A percentile compares a stretch with the other conserved stretches of the same genome.
Conservation (phyloP, 2,113 vertebrate genomes). For the Toxostoma redivivum region DNA sequence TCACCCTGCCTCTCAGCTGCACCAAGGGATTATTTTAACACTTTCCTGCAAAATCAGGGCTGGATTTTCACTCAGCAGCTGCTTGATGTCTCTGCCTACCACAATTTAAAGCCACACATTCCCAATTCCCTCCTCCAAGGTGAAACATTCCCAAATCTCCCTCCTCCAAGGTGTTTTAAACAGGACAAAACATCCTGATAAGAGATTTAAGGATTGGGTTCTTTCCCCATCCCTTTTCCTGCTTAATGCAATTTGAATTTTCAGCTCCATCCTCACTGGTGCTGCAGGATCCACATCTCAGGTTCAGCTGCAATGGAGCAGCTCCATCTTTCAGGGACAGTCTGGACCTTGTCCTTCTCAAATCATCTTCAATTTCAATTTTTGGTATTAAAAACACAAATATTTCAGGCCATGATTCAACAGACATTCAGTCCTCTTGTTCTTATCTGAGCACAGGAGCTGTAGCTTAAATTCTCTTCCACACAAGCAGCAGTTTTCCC, state of each 20-base stretch:
- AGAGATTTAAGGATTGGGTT: background rate
- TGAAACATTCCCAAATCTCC: background rate
- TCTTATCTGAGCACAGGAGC: background rate
- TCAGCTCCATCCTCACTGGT: background rate
- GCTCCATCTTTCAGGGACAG: background rate
- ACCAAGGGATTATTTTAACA: background rate
- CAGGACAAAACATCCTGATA: background rate
- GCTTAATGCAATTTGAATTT: background rate
- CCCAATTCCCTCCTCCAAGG: background rate
- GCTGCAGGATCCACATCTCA: no score
- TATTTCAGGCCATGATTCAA: background rate
- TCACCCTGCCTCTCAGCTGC: background rate
- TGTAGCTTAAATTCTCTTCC: background rate
- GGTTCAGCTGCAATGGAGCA: accelerated
- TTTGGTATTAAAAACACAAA: background rate
- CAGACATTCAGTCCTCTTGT: background rate
- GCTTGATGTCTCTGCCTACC: background rate
- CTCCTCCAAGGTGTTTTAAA: background rate
- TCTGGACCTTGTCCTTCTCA: no score
- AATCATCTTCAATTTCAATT: background rate
- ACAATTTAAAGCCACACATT: background rate
- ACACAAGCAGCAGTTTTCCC: background rate
- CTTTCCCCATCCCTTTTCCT: background rate
- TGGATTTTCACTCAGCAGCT: background rate
- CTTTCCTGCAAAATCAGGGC: background rate